phyloP scores from a whole-genome alignment of 1,140 invertebrate species.

The Holotrichia oblita region DNA sequence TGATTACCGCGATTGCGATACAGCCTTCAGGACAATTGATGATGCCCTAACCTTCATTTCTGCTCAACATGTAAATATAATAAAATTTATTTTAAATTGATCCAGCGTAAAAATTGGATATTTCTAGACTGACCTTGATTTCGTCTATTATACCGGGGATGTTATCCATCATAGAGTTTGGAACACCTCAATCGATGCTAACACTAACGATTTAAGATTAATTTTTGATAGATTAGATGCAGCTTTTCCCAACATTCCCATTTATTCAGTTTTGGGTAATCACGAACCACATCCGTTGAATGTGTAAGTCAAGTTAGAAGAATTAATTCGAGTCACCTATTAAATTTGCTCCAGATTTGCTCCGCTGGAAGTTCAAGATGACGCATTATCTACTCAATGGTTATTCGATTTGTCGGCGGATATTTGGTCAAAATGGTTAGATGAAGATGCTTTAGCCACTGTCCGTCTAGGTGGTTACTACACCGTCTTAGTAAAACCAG shows the following conservation, averaged over 20 bases:
- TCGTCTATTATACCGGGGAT: conserved; percentile 86
- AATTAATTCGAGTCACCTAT: neutral
- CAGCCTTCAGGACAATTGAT: conserved; percentile 72
- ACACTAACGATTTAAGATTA: conserved; percentile 68
- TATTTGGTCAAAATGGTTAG: conserved; percentile 73
- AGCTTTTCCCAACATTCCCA: no score
- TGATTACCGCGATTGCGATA: conserved; percentile 79
- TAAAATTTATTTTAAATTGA: neutral
- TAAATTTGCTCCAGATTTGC: neutral
- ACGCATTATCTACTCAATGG: conserved; percentile 62
- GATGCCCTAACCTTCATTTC: conserved; percentile 68
- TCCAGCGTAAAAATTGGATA: neutral
- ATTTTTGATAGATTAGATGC: conserved; percentile 70
- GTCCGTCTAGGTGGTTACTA: conserved; percentile 74
- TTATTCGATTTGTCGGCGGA: conserved; percentile 72
- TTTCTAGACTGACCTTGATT: conserved; percentile 69
- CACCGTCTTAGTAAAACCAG: conserved; percentile 67
- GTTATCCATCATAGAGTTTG: conserved; percentile 84
- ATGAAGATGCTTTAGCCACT: conserved; percentile 67
- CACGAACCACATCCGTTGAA: conserved; percentile 88
- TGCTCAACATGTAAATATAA: conserved; percentile 63
- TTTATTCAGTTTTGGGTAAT: conserved; percentile 80
- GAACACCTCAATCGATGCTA: conserved; percentile 76
- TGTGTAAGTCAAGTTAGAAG: conserved; percentile 67
- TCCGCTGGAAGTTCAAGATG: neutral